Percentiles rank a stretch among this genome's conserved stretches.
phyloP scores from a whole-genome alignment of 2,797 vertebrate species.

The Cheirogaleus major region DNA sequence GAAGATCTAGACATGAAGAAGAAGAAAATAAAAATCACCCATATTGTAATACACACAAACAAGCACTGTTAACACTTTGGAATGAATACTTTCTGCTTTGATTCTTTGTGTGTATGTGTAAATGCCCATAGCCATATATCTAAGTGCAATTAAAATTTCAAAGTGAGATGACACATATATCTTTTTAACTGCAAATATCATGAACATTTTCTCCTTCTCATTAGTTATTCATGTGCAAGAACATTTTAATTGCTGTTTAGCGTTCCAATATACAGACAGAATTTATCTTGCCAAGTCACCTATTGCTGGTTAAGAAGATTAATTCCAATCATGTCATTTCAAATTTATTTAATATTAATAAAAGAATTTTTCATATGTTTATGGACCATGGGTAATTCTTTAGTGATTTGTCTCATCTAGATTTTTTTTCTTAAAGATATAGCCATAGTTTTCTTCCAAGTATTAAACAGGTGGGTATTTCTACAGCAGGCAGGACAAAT shows the following conservation, averaged over 20 bases:
- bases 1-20: background rate
- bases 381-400: background rate
- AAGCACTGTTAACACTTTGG: background rate
- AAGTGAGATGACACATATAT: background rate
- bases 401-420: background rate
- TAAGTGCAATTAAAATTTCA: background rate
- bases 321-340: constrained; percentile 11
- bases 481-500: background rate
- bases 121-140: background rate
- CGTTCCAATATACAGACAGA: background rate
- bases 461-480: background rate
- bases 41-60: background rate
- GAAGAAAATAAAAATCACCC: background rate
- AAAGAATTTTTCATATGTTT: background rate
- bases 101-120: background rate
- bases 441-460: background rate
- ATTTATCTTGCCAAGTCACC: background rate
- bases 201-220: background rate
- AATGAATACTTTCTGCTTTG: background rate
- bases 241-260: background rate
- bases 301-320: background rate
- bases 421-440: background rate
- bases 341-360: constrained; percentile 9
- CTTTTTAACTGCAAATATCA: constrained; percentile 14
- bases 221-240: background rate